A percentile compares a stretch with the other conserved stretches of the same genome.
phyloP scores from a whole-genome alignment of 2,113 vertebrate genomes.

The Otocyon megalotis region DNA sequence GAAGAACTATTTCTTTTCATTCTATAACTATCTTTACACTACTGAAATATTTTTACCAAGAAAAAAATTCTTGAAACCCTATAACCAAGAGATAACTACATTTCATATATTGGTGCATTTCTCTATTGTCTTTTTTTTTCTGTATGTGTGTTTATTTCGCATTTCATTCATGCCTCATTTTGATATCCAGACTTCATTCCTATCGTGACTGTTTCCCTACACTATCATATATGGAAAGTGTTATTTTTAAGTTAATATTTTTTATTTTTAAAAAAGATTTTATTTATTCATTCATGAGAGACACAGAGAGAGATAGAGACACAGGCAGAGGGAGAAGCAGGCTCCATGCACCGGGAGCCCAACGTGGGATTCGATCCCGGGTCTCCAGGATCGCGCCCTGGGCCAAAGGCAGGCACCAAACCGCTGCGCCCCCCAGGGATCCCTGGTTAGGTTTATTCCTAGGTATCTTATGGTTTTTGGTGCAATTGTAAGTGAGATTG shows the following conservation, averaged over 20 bases:
- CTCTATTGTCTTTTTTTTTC: background rate
- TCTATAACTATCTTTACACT: background rate
- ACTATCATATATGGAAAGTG: background rate
- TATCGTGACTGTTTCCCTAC: background rate
- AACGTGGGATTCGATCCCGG: too few relatives aligned
- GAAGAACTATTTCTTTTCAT: background rate
- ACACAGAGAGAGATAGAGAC: too few relatives aligned
- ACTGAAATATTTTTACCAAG: background rate
- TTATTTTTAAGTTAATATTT: background rate
- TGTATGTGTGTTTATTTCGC: background rate
- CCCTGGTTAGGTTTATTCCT: too few relatives aligned
- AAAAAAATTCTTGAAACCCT: background rate
- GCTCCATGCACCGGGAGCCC: too few relatives aligned
- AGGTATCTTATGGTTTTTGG: too few relatives aligned
- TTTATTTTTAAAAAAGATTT: too few relatives aligned
- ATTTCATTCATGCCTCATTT: background rate
- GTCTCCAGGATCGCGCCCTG: too few relatives aligned
- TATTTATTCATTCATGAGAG: too few relatives aligned
- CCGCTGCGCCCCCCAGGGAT: too few relatives aligned
- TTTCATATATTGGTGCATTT: background rate
- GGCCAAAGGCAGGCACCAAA: too few relatives aligned
- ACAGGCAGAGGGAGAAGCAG: too few relatives aligned
- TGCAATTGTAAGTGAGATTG: too few relatives aligned
- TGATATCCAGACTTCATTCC: background rate
- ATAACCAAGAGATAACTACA: background rate